phyloP scores from a whole-genome alignment of 2,888 invertebrate species.

The Bembecia ichneumoniformis region DNA sequence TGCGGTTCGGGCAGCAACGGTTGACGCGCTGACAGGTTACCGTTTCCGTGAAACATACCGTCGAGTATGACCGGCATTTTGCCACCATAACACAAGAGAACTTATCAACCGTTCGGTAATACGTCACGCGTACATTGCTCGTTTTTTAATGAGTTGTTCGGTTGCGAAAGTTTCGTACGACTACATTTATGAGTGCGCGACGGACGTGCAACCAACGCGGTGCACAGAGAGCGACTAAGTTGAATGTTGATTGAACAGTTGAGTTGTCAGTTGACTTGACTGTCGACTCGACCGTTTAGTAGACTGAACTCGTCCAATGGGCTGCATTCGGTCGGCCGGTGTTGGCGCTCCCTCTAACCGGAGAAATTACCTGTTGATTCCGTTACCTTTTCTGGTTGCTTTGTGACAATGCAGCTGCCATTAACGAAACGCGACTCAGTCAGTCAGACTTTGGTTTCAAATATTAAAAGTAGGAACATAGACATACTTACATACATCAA shows the following conservation, averaged over 20 bases:
- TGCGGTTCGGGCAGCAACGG: conserved; percentile 65
- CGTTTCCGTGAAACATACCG: conserved; percentile 65
- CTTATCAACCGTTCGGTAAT: conserved; percentile 44
- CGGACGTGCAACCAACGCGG: conserved; percentile 24
- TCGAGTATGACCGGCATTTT: conserved; percentile 65
- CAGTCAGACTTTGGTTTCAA: conserved; percentile 40
- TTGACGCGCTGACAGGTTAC: conserved; percentile 62
- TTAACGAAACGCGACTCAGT: conserved; percentile 34
- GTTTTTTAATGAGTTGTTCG: conserved; percentile 28
- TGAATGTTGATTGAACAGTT: neutral
- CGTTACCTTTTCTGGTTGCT: conserved; percentile 66
- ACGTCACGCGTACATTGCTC: conserved; percentile 53
- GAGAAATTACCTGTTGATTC: conserved; percentile 69
- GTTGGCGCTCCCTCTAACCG: conserved; percentile 43
- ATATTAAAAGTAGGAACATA: conserved; percentile 57
- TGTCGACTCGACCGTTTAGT: neutral
- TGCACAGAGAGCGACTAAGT: conserved; percentile 41
- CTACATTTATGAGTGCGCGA: conserved; percentile 19
- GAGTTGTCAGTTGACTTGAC: neutral
- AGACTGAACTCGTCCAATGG: neutral
- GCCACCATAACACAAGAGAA: conserved; percentile 11
- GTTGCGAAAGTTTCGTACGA: conserved; percentile 31
- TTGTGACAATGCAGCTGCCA: conserved; percentile 56
- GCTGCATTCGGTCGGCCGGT: conserved; percentile 5
- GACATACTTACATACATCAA: too few species aligned